Percentiles rank a stretch among this genome's conserved stretches.
Evolutionary conservation across 92 coral and sea anemone species (phyloP).

Genomic region (Porites evermanni): DNA sequence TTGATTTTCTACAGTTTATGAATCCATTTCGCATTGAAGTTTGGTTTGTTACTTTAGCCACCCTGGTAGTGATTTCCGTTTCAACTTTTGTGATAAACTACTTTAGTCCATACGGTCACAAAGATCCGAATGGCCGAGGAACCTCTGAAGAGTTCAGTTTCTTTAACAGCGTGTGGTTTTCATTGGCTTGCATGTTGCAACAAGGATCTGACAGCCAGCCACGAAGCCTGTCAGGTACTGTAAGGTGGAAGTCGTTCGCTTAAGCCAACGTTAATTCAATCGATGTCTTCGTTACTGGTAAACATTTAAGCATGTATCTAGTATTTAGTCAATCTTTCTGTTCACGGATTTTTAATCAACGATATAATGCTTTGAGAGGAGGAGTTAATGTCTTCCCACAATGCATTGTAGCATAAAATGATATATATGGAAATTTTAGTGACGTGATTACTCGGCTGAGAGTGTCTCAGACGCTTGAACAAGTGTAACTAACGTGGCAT

Average conservation of each 20-base stretch:
- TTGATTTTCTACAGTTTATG: constrained; percentile 68
- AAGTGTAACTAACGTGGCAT: no score
- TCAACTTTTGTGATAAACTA: constrained; percentile 58
- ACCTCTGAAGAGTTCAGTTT: constrained; percentile 67
- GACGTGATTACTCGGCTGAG: no score
- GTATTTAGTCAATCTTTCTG: no score
- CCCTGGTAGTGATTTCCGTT: constrained; percentile 53
- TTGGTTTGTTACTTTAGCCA: constrained; percentile 60
- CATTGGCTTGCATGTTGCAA: constrained; percentile 71
- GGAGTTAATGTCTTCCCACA: no score
- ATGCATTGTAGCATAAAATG: no score
- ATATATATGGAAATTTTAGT: no score
- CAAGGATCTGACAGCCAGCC: constrained; percentile 81
- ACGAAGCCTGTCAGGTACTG: constrained; percentile 56
- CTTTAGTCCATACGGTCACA: constrained; percentile 75
- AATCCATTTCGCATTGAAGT: constrained; percentile 64
- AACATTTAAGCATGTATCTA: no score
- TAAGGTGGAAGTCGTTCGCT: neutral
- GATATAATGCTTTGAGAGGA: no score
- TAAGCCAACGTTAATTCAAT: no score
- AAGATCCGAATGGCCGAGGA: constrained; percentile 40
- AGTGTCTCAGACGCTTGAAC: no score
- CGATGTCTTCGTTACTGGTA: no score
- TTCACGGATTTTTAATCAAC: no score
- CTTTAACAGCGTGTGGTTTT: constrained; percentile 75